These are phyloP conservation scores for Hiodon alosoides DNA, from an alignment of 2,113 vertebrate genomes.

Conservation along the genomic window DNA sequence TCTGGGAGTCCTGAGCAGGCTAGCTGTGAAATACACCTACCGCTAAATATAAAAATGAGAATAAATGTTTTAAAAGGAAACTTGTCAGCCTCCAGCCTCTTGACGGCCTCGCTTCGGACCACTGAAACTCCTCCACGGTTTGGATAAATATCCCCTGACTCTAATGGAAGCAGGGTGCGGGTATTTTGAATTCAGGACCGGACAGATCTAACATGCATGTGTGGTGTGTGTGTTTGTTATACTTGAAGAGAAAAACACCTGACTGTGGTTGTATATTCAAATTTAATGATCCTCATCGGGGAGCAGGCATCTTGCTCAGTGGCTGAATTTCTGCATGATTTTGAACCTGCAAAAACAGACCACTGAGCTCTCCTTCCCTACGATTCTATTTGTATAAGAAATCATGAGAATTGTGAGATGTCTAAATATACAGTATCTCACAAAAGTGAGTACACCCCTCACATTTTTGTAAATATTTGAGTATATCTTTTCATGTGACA, in stretches of 20 bases:
- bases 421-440: no score
- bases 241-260: not conserved
- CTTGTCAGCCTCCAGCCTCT: not conserved
- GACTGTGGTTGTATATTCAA: not conserved
- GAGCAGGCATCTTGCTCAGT: not conserved
- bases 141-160: no score
- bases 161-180: no score
- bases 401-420: not conserved
- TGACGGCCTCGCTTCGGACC: no score
- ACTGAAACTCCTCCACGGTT: no score
- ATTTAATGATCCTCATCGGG: not conserved
- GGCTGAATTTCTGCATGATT: not conserved
- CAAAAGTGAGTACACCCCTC: no score
- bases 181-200: no score
- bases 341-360: not conserved
- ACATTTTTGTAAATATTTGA: no score
- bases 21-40: not conserved
- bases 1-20: not conserved
- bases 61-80: not conserved
- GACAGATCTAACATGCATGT: not conserved
- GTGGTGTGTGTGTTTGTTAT: not conserved
- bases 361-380: not conserved
- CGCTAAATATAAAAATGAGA: conserved; percentile 19
- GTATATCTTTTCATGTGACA: no score
- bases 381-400: not conserved